phyloP scores from a whole-genome alignment of 2,797 vertebrate species.

The Botia kubotai region DNA sequence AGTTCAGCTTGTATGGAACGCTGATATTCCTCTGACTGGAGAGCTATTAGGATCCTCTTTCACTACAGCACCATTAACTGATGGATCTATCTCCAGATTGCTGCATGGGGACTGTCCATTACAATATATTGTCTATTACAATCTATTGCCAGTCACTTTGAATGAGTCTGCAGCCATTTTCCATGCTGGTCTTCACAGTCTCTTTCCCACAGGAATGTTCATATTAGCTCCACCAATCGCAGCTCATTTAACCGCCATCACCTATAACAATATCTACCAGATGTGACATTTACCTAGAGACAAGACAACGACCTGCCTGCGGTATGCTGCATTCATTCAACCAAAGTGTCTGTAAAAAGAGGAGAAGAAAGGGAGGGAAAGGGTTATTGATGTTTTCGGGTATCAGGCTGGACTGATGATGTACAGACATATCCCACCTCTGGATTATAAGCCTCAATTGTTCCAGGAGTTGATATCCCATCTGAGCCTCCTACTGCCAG shows the following conservation, averaged over 20 bases:
- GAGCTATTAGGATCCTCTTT: background rate
- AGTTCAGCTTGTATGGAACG: background rate
- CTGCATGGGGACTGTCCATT: slow-evolving; percentile 1
- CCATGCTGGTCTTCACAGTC: background rate
- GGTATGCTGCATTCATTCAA: too few relatives aligned
- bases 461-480: slow-evolving; percentile 69
- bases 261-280: background rate
- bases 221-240: background rate
- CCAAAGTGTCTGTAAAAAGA: slow-evolving; percentile 74
- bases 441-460: slow-evolving; percentile 72
- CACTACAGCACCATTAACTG: background rate
- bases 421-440: slow-evolving; percentile 62
- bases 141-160: background rate
- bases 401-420: background rate
- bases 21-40: background rate
- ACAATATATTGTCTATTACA: too few relatives aligned
- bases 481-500: slow-evolving; percentile 75
- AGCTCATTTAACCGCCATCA: background rate
- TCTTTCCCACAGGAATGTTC: background rate
- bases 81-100: background rate
- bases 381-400: slow-evolving; percentile 9
- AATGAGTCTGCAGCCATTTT: slow-evolving; percentile 3
- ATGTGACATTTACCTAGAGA: background rate
- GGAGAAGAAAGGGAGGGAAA: slow-evolving; percentile 24
- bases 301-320: too few relatives aligned